phyloP scores from a whole-genome alignment of 1,140 invertebrate species.

The Orussus abietinus region DNA sequence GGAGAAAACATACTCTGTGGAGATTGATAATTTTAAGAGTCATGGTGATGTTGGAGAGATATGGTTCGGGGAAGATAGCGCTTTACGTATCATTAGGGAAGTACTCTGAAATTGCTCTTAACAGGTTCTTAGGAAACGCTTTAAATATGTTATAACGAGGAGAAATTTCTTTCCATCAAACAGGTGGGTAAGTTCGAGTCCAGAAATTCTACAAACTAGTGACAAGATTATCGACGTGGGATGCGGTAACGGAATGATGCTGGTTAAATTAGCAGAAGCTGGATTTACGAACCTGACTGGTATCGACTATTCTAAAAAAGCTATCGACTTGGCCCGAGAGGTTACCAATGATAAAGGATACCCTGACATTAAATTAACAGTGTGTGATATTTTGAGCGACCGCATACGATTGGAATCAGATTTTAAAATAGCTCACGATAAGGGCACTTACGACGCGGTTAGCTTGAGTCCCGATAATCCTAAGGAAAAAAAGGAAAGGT shows the following conservation, averaged over 20 bases:
- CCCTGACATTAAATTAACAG: slow-evolving; percentile 56
- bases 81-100: slow-evolving; percentile 69
- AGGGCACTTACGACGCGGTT: slow-evolving; percentile 93
- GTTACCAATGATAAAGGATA: slow-evolving; percentile 59
- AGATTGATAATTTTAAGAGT: slow-evolving; percentile 77
- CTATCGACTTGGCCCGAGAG: slow-evolving; percentile 68
- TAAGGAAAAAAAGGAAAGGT: slow-evolving; percentile 60
- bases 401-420: too few species aligned
- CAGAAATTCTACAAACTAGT: slow-evolving; percentile 32
- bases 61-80: slow-evolving; percentile 87
- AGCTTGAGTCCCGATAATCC: slow-evolving; percentile 72
- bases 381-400: slow-evolving; percentile 59
- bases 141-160: slow-evolving; percentile 4
- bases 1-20: slow-evolving; percentile 75
- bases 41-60: slow-evolving; percentile 87
- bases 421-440: slow-evolving; percentile 75
- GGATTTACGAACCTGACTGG: slow-evolving; percentile 74
- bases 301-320: slow-evolving; percentile 79
- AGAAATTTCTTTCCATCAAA: slow-evolving; percentile 9
- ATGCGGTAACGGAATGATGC: slow-evolving; percentile 87
- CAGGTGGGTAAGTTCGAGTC: slow-evolving; percentile 38
- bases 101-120: too few species aligned
- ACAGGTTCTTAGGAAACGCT: background rate
- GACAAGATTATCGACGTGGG: slow-evolving; percentile 67
- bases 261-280: slow-evolving; percentile 71